These are phyloP conservation scores for Ceratitis capitata DNA, from an alignment of 1,140 invertebrate species.

Conservation along the genomic window DNA sequence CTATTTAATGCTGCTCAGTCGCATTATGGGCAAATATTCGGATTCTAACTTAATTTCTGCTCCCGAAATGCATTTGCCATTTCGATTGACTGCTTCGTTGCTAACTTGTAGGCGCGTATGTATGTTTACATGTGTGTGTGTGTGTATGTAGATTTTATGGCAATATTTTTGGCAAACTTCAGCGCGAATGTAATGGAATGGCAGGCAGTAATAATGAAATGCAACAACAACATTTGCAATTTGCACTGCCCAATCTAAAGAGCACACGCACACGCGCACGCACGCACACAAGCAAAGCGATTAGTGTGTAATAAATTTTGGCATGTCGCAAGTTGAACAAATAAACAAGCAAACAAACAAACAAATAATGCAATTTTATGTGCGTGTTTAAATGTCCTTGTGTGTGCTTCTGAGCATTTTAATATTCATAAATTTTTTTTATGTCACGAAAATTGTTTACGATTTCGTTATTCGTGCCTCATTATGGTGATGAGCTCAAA, in stretches of 20 bases:
- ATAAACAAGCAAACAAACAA: background rate
- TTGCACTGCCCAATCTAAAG: no score
- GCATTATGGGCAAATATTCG: background rate
- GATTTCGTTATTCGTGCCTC: background rate
- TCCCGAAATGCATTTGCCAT: background rate
- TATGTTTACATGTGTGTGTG: background rate
- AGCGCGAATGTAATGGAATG: background rate
- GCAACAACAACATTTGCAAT: background rate
- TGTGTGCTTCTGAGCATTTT: background rate
- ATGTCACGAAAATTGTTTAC: background rate
- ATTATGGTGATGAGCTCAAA: background rate
- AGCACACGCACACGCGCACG: background rate
- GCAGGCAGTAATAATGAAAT: background rate
- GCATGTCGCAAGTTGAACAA: background rate
- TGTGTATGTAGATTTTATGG: background rate
- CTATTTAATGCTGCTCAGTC: background rate
- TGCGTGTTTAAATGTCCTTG: background rate
- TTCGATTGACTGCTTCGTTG: background rate
- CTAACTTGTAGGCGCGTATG: background rate
- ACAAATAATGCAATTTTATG: background rate
- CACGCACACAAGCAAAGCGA: background rate
- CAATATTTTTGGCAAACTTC: slow-evolving; percentile 7
- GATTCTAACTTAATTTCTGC: background rate
- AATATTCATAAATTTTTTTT: slow-evolving; percentile 26
- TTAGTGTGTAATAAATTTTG: background rate